Evolutionary conservation across 2,113 vertebrate species (phyloP), one percentile per base, ranked within the genome.

Genomic region (Orthonyx spaldingii): DNA sequence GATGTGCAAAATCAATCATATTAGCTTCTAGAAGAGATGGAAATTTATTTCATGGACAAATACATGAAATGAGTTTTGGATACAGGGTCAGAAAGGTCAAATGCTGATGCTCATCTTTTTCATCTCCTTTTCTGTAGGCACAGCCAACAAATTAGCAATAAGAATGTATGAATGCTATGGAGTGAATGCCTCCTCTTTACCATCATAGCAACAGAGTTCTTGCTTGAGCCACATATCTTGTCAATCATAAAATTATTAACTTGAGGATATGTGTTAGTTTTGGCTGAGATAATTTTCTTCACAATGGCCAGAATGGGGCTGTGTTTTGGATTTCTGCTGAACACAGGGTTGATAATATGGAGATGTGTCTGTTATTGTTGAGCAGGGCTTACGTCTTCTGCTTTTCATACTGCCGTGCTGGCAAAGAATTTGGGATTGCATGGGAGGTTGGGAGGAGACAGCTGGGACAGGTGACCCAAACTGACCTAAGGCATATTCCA

Each of bases 181-280:
- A 88, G 52, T 4, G 4, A 91, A 49, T 61, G 7, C 46, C 16
- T 96, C 39, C 52, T 79, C 70, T 77, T 69, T 17, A 3, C 39
- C 15, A 26, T 44, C 85, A 39, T 42, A 80, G 61, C 46, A 84
- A 30, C n/a, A 33, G 9, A 12, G 46, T 87, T 93, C 66, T 65
- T 94, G 41, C 72, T 90, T 91, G 57, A 75, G 80, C 78, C 92
- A 90, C 71, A 66, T 68, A 93, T 78, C 78, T 59, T 89, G 78
- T 74, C 76, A 84, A 94, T 95, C 91, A 93, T 86, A 88, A 93
- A 94, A 84, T 44, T 93, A 60, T 84, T 88, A 94, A 91, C 63
- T 76, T 87, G 44, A 71, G 52, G 56, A 49, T 72, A 63, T n/a
- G 28, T 61, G 39, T n/a, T 70, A n/a, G 23, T 21, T 61, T 46